Conservation (phyloP, 1,140 invertebrate genomes). For the Drosophila jambulina region DNA sequence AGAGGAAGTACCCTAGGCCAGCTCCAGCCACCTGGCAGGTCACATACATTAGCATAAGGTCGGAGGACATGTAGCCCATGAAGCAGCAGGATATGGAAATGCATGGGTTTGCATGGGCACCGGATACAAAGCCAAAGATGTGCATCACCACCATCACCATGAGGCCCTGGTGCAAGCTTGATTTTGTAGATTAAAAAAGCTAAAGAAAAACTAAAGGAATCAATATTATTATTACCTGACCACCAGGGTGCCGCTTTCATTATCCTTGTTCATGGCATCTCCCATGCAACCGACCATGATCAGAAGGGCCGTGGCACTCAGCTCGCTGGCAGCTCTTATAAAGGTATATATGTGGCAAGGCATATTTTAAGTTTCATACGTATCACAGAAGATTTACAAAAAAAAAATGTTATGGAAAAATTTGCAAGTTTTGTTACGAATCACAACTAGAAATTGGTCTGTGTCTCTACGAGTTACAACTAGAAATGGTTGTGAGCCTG, state of each 20-base stretch:
- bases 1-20: constrained; percentile 30
- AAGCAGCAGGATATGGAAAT: background rate
- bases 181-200: background rate
- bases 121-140: background rate
- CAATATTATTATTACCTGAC: background rate
- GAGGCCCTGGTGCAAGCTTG: background rate
- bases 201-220: background rate
- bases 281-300: background rate
- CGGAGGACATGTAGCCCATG: background rate
- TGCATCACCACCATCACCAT: background rate
- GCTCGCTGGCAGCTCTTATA: background rate
- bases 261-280: background rate
- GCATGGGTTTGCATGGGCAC: background rate
- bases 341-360: background rate
- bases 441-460: too few relatives aligned
- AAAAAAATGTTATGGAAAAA: too few relatives aligned
- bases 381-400: background rate
- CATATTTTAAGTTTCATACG: background rate
- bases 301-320: background rate
- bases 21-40: background rate
- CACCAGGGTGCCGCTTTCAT: background rate
- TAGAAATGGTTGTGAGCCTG: background rate
- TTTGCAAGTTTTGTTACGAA: too few relatives aligned
- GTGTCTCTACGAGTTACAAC: background rate
- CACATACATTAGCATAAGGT: background rate